Base-by-base conservation (phyloP, 2,113 vertebrate species). In the Zosterops borbonicus region DNA sequence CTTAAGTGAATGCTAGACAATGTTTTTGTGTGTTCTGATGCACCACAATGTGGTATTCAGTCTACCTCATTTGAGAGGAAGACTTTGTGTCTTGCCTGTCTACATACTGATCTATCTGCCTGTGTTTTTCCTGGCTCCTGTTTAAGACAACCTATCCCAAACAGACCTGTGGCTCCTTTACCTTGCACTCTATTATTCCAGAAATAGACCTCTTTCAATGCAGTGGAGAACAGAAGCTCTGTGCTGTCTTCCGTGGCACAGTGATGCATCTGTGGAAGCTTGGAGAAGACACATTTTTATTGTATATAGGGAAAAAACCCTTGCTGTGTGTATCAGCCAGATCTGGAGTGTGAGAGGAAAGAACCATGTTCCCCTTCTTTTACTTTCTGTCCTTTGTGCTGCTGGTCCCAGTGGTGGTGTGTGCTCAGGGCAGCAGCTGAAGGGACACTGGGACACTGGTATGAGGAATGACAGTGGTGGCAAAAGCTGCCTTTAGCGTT, bases 391-490 rank as follows among this genome's bases (percentile, higher is more conserved):
- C n/a, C 39, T 55, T 31, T 0, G 3, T 29, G 60, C 41, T 39
- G 21, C 19, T 12, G 3, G n/a, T 62, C 25, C 53, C 3, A 1
- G 71, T 14, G 0, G 0, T 11, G 14, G 12, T 9, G 23, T n/a
- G 23, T n/a, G 47, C 47, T 23, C 47, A 24, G 74, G 47, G 50
- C 78, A 71, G 27, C 14, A 73, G 58, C 62, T 46, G 44, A 69
- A 83, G 63, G 44, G 39, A 39, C 39, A 12, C 12, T 39, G 1
- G 76, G 24, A 47, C 42, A 4, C 50, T 33, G 60, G 14, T 20
- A 3, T 81, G 85, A 55, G 10, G 58, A 78, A 62, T 55, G 41
- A 27, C 58, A 27, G 23, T 22, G 12, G 37, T 83, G 82, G 47
- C 21, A 5, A 73, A 71, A 89, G 85, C 67, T 83, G 63, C 77